Evolutionary conservation across 64 coral and sea anemone species (phyloP), one percentile per base, ranked within the genome.

Genomic region (Acropora yongei): DNA sequence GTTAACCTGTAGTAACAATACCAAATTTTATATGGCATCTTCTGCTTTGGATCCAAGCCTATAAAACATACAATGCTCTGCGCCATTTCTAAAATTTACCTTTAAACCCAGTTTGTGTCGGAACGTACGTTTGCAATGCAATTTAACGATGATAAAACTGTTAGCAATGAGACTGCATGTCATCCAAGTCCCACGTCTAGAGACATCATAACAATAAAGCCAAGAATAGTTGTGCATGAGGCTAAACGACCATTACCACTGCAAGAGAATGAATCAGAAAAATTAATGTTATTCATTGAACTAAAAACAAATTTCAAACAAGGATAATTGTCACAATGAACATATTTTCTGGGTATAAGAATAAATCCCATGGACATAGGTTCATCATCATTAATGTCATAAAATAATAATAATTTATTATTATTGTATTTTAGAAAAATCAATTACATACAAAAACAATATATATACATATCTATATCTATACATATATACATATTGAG

Each of bases 131-230:
- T 55, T 5, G 60, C 13, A 10, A 63, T 63, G 3, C 10, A 13
- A 63, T 63, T 12, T 11, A 16, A 63, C 1, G 60, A 63, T 13
- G 60, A 13, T 63, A 55, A 55, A 55, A 55, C 51, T 11, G 16
- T 12, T 3, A 63, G 11, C 60, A 63, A 63, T 7, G 3, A 63
- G 10, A 63, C 60, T 13, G 51, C 9, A 9, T 55, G 41, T 94
- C 71, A 99, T 41, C 97, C 97, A 45, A 99, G 94, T 66, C 97
- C 97, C 16, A 99, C 97, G 47, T 99, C 97, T 53, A 96, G 57
- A 41, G 97, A 99, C 97, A 99, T 99, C 97, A 99, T 99, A 11
- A 99, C 88, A 49, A 99, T 86, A 84, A 99, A 99, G 44, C 97
- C 97, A 85, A 99, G 49, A 69, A 99, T 94, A 4, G 97, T 96